Evolutionary conservation across 2,113 vertebrate species (phyloP).

Genomic region (Heterocephalus glaber): DNA sequence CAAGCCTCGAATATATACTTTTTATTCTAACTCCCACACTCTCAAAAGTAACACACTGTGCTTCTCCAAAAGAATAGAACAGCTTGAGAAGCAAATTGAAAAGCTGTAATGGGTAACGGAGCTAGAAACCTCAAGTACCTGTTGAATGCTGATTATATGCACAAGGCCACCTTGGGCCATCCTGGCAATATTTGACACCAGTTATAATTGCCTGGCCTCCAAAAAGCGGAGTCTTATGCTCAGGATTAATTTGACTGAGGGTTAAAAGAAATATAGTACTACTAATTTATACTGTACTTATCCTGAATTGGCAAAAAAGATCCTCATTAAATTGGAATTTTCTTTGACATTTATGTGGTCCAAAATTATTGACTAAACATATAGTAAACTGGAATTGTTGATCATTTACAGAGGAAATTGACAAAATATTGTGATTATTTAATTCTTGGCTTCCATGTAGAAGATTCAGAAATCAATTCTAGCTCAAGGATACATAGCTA

Average conservation of each 20-base stretch:
- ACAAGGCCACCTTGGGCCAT: neutral
- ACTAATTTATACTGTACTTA: neutral
- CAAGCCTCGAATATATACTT: neutral
- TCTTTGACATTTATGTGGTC: neutral
- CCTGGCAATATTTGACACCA: neutral
- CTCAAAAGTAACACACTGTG: neutral
- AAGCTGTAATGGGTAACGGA: neutral
- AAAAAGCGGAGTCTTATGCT: neutral
- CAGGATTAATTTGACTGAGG: neutral
- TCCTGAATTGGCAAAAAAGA: neutral
- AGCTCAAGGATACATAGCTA: neutral
- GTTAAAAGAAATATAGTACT: neutral
- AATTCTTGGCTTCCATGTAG: neutral
- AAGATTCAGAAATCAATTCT: neutral
- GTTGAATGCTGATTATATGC: too few species aligned
- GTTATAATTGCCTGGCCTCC: neutral
- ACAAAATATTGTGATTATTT: neutral
- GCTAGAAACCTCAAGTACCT: neutral
- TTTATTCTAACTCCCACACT: neutral
- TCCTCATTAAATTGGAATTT: neutral
- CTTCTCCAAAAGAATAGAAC: neutral
- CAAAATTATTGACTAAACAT: neutral
- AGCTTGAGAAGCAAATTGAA: neutral
- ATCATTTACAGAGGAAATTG: neutral
- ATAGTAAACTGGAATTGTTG: neutral